These are phyloP conservation scores for Alloscopus bannaensis DNA, from an alignment of 2,888 invertebrate species.

Conservation along the genomic window DNA sequence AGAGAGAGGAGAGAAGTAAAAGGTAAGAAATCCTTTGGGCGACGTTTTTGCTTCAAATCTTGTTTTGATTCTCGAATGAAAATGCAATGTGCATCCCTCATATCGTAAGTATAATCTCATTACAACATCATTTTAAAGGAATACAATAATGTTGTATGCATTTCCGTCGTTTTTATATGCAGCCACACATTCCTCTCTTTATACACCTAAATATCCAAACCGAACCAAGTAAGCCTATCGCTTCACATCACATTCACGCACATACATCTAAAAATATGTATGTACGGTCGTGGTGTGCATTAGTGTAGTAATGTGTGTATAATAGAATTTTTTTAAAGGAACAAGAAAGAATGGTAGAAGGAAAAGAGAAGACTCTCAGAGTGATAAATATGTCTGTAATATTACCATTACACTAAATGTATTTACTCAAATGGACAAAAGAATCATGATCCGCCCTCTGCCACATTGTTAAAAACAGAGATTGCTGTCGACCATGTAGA, in stretches of 20 bases:
- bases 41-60: conserved; percentile 56
- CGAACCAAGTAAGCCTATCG: background rate
- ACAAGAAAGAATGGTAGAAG: conserved; percentile 24
- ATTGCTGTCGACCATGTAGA: conserved; percentile 53
- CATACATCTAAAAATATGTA: conserved; percentile 17
- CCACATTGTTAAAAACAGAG: conserved; percentile 60
- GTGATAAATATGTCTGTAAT: conserved; percentile 67
- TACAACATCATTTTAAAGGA: conserved; percentile 46
- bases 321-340: conserved; percentile 34
- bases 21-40: conserved; percentile 46
- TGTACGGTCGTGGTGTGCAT: conserved; percentile 6
- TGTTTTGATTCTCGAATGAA: conserved; percentile 61
- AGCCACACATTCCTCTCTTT: background rate
- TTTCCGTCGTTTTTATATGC: conserved; percentile 47
- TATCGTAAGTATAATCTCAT: conserved; percentile 64
- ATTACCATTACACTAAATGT: conserved; percentile 63
- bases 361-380: conserved; percentile 31
- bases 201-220: background rate
- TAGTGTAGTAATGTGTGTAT: conserved; percentile 52
- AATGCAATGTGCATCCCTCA: conserved; percentile 54
- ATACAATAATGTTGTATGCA: conserved; percentile 46
- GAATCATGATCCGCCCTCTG: conserved; percentile 65
- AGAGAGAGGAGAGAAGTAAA: background rate
- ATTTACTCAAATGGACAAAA: conserved; percentile 65
- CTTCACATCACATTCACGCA: background rate